Conservation (phyloP, 2,797 vertebrate genomes). For the Thaleichthys pacificus region DNA sequence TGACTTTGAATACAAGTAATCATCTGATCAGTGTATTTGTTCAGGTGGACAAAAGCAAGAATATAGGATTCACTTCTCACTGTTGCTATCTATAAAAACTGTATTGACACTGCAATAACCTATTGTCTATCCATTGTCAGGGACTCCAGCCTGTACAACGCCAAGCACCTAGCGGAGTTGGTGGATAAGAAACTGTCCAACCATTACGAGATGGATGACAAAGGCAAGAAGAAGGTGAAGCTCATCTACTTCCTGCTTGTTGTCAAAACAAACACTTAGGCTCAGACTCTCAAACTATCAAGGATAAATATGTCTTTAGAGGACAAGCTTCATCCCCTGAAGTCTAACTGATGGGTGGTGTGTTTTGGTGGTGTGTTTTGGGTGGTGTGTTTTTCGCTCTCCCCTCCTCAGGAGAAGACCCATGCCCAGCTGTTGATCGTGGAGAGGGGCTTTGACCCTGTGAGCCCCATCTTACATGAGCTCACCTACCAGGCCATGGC, state of each 20-base stretch:
- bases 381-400: background rate
- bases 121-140: slow-evolving; percentile 61
- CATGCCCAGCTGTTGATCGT: slow-evolving; percentile 93
- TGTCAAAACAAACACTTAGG: slow-evolving; percentile 36
- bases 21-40: too few species aligned
- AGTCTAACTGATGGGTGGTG: background rate
- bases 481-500: slow-evolving; percentile 99
- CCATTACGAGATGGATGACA: slow-evolving; percentile 86
- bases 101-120: background rate
- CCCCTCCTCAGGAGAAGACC: slow-evolving; percentile 83
- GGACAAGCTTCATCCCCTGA: background rate
- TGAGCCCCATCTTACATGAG: slow-evolving; percentile 94
- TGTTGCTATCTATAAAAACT: background rate
- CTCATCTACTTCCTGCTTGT: slow-evolving; percentile 14
- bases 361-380: too few species aligned
- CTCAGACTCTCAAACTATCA: background rate
- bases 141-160: slow-evolving; percentile 78
- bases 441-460: slow-evolving; percentile 92
- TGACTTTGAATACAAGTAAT: too few species aligned
- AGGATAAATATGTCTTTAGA: background rate
- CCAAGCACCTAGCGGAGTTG: slow-evolving; percentile 84
- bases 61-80: background rate
- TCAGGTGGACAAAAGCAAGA: too few species aligned
- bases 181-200: slow-evolving; percentile 85
- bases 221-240: slow-evolving; percentile 86